Percentiles rank a stretch among this genome's conserved stretches.
Evolutionary conservation across 2,888 invertebrate genomes (phyloP).

Genomic region (Allacma fusca): DNA sequence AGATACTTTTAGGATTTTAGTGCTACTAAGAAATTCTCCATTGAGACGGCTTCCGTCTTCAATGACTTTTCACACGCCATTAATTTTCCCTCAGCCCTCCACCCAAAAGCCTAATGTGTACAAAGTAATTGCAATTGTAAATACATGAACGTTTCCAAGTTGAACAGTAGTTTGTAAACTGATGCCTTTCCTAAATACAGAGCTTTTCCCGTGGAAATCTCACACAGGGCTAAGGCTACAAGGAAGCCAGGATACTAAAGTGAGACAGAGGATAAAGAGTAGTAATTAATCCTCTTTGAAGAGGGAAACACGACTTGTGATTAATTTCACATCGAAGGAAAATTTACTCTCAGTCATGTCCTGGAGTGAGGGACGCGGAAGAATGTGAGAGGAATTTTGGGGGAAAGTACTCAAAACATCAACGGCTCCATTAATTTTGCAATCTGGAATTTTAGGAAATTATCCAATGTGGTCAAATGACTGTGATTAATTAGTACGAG

Average conservation of each 20-base stretch:
- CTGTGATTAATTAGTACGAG: constrained; percentile 9
- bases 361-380: neutral
- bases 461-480: constrained; percentile 21
- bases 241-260: neutral
- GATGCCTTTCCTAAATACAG: too few relatives aligned
- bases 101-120: too few relatives aligned
- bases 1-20: too few relatives aligned
- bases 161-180: too few relatives aligned
- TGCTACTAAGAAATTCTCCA: too few relatives aligned
- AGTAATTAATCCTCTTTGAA: constrained; percentile 20
- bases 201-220: too few relatives aligned
- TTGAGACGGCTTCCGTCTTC: too few relatives aligned
- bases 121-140: too few relatives aligned
- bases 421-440: constrained; percentile 19
- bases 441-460: constrained; percentile 23
- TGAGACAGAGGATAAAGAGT: neutral
- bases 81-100: neutral
- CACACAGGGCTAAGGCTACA: too few relatives aligned
- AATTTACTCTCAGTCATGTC: neutral
- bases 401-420: neutral
- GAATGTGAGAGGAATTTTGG: neutral
- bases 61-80: constrained; percentile 9
- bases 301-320: neutral
- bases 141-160: too few relatives aligned
- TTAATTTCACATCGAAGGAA: neutral